Base-by-base conservation (phyloP, 2,113 vertebrate genomes). In the Lucifuga dentata region DNA sequence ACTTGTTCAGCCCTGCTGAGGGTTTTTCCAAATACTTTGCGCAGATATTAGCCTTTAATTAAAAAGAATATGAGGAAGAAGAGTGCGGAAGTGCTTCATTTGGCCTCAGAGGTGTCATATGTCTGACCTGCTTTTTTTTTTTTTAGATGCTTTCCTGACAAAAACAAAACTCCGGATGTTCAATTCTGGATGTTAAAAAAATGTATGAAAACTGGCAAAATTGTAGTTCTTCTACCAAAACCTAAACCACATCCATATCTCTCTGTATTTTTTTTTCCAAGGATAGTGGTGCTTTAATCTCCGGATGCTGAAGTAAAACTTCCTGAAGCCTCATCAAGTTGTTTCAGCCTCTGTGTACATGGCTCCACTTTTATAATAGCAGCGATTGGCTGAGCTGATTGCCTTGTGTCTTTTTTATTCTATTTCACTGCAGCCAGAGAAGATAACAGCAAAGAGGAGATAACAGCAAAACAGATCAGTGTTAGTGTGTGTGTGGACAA, bases 371-470 rank as follows among this genome's bases (percentile, higher is more conserved):
- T 50, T 48, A 80, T 64, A 79, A 76, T n/a, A 64, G 68, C 51
- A 29, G 46, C 60, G 84, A 87, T 87, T 81, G 75, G 72, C 63
- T 35, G 20, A 41, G 16, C 77, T 69, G 85, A 90, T 89, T 85
- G 33, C 61, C 59, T 43, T 69, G 24, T 63, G 66, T 80, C 52
- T 65, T 62, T 46, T 81, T 84, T 72, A 64, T 89, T 80, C 21
- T 80, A 16, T 45, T 53, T 65, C 46, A 33, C 50, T 71, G 59
- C 24, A 70, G 64, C 36, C 55, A 77, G 78, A 73, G 29, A 20
- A 64, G 48, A 77, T 65, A 50, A 35, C 73, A 56, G 74, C 7
- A n/a, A n/a, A 77, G 78, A 73, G 29, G 17, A 64, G 48, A 77
- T 65, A 50, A 35, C 73, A 56, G 74, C 87, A 89, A 83, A 88